Percentiles rank a stretch among this genome's conserved stretches.
phyloP scores from a whole-genome alignment of 2,113 vertebrate species.

The Willisornis vidua region DNA sequence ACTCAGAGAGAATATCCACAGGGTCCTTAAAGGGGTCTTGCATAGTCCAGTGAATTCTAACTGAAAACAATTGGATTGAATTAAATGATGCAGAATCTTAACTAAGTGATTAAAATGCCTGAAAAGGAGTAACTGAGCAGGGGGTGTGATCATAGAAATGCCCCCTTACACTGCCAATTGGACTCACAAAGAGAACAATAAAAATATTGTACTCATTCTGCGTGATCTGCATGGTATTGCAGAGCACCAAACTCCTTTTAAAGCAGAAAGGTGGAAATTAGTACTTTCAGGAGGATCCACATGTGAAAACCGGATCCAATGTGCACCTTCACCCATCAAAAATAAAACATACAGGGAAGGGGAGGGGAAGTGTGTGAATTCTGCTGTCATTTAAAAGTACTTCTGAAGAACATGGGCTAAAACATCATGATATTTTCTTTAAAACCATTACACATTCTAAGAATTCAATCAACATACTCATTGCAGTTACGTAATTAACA shows the following conservation, averaged over 20 bases:
- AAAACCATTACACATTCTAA: not conserved
- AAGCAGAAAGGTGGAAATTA: not conserved
- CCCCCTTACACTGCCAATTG: not conserved
- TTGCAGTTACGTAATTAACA: slow-evolving; percentile 15
- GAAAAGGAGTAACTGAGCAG: not conserved
- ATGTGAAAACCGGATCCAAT: not conserved
- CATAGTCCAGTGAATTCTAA: not conserved
- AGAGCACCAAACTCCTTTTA: not conserved
- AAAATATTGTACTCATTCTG: not conserved
- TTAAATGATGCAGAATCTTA: not conserved
- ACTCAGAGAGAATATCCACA: not conserved
- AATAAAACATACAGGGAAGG: not conserved
- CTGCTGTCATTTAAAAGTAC: not conserved
- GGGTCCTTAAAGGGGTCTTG: not conserved
- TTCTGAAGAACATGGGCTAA: not conserved
- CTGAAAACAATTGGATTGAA: not conserved
- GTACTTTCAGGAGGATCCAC: not conserved
- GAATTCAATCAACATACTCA: not conserved
- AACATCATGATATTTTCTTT: slow-evolving; percentile 13
- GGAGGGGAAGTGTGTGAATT: not conserved
- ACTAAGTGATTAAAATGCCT: not conserved
- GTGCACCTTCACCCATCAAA: not conserved
- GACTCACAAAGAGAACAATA: no score
- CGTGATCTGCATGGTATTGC: not conserved
- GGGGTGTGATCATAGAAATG: not conserved